A percentile compares a stretch with the other conserved stretches of the same genome.
Evolutionary conservation across 2,888 invertebrate genomes (phyloP).

Genomic region (Congeria kusceri): DNA sequence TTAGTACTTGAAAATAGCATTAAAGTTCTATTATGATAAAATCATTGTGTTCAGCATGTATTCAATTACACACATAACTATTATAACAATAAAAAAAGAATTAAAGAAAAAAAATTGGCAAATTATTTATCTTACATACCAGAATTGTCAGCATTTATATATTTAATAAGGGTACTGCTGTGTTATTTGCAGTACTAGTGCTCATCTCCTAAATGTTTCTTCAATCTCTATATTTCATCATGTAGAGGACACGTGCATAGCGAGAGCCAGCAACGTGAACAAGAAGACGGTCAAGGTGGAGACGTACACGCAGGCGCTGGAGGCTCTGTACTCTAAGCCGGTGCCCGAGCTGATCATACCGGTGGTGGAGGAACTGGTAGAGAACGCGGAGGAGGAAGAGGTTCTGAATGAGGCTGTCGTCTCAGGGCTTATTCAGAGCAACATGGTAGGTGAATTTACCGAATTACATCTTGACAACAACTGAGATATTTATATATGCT

Average conservation of each 20-base stretch:
- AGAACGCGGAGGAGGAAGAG: slow-evolving; percentile 31
- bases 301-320: slow-evolving; percentile 55
- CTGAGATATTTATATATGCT: no score
- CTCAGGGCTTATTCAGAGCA: slow-evolving; percentile 22
- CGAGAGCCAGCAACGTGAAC: slow-evolving; percentile 60
- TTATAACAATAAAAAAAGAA: no score
- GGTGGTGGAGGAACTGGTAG: slow-evolving; percentile 18
- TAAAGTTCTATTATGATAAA: no score
- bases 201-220: no score
- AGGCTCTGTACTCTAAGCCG: slow-evolving; percentile 41
- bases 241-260: slow-evolving; percentile 67
- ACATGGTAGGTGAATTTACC: no score
- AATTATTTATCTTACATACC: no score
- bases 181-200: no score
- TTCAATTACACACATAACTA: neutral
- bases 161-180: no score
- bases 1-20: no score
- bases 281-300: slow-evolving; percentile 67
- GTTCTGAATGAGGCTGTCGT: slow-evolving; percentile 51
- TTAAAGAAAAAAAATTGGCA: no score
- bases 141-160: no score
- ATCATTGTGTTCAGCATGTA: neutral
- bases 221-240: neutral
- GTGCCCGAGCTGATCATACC: slow-evolving; percentile 41
- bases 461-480: no score